Base-by-base conservation (phyloP, 1,140 invertebrate genomes). In the Nymphalis io region DNA sequence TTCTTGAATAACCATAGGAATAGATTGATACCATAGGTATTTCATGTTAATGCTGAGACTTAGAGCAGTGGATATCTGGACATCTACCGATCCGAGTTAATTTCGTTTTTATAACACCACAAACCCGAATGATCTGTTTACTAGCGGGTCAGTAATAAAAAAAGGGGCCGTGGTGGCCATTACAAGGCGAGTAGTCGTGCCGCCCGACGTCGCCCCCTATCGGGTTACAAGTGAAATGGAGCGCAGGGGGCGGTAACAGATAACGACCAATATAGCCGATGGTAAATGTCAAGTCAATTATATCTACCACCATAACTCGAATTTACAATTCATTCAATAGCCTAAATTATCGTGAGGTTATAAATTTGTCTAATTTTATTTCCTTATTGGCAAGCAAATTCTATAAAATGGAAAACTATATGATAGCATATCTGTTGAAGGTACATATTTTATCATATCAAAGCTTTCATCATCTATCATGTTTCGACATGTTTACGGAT, bases 61-160 rank as follows among this genome's bases (percentile, higher is more conserved):
- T 75, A 75, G 75, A 76, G 74, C 79, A 79, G 77, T 82, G 78
- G 79, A 83, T 86, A 84, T 87, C 82, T 83, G 82, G 80, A 80
- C 84, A 88, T 89, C 78, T 82, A 85, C 83, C 80, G 83, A 83
- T 78, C 82, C 74, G 79, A 87, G 85, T 89, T 91, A 91, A 91
- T 91, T 91, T 88, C 83, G 87, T 89, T 91, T 91, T 91, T 91
- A 91, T 89, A 89, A 89, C 89, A 89, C 85, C 88, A 90, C 89
- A 90, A 90, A 89, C 87, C 87, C 84, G 87, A 91, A 91, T 90
- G 89, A 91, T 91, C 89, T 91, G 89, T 91, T 89, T 91, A 91
- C 89, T 91, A 89, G 87, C 87, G 88, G 89, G 85, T 88, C 82
- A 91, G 89, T 91, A 89, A 90, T 91, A 91, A 91, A 91, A n/a